Conservation (phyloP, 92 coral and sea anemone genomes). For the Blastomussa wellsi region DNA sequence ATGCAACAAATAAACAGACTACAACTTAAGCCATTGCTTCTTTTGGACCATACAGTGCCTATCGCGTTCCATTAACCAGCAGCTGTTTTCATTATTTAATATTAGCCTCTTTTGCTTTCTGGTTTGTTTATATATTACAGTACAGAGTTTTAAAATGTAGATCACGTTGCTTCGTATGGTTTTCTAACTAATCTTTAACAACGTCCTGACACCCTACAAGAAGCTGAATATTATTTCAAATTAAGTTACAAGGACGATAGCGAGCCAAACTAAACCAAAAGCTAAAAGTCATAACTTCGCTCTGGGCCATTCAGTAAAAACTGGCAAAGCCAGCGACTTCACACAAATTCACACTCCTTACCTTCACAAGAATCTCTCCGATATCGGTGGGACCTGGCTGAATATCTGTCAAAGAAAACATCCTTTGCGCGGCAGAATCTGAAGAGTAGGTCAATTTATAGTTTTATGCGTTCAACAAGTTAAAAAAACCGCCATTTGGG, state of each 20-base stretch:
- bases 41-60: not conserved
- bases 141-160: not conserved
- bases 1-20: not conserved
- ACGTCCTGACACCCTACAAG: not conserved
- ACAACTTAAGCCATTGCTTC: not conserved
- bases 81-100: not conserved
- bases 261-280: not conserved
- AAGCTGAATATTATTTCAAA: no score
- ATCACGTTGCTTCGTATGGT: not conserved
- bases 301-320: no score
- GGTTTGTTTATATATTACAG: not conserved
- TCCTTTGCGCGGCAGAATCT: not conserved
- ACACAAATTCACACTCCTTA: constrained; percentile 18
- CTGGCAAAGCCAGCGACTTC: not conserved
- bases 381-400: constrained; percentile 79
- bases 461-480: constrained; percentile 15
- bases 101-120: not conserved
- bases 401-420: constrained; percentile 90
- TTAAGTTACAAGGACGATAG: not conserved
- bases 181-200: not conserved
- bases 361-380: constrained; percentile 97
- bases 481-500: constrained; percentile 20
- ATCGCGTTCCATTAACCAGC: not conserved
- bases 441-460: not conserved
- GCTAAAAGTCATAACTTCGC: constrained; percentile 23